phyloP scores from a whole-genome alignment of 2,888 invertebrate genomes.

The Protophormia terraenovae region DNA sequence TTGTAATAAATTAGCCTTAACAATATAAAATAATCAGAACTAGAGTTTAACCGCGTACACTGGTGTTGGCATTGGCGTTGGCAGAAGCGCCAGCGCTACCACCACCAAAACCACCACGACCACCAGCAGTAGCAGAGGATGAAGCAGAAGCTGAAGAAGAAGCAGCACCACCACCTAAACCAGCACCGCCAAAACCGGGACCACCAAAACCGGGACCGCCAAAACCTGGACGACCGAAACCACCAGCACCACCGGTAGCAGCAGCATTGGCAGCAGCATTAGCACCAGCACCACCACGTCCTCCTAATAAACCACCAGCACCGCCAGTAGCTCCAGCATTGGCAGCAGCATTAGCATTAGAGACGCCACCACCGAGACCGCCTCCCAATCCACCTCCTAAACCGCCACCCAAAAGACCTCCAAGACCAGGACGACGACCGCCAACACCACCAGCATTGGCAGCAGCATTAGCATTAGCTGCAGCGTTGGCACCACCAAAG shows the following conservation, averaged over 20 bases:
- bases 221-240: not conserved
- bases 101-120: conserved; percentile 50
- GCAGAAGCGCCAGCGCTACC: conserved; percentile 54
- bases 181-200: conserved; percentile 52
- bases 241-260: not conserved
- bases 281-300: conserved; percentile 14
- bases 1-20: conserved; percentile 22
- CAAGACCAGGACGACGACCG: conserved; percentile 40
- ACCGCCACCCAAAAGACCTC: not conserved
- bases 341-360: not conserved
- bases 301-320: not conserved
- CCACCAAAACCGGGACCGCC: not conserved
- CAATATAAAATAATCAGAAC: conserved; percentile 1
- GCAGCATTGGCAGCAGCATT: conserved; percentile 19
- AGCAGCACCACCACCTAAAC: not conserved
- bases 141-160: conserved; percentile 5
- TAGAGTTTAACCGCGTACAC: not conserved
- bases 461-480: not conserved
- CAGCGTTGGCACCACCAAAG: conserved; percentile 4
- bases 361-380: not conserved
- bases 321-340: conserved; percentile 23
- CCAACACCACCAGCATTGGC: not conserved
- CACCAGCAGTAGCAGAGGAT: conserved; percentile 11
- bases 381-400: not conserved
- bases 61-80: not conserved